Conservation (phyloP, 2,797 vertebrate genomes). For the Apogon hyalosoma region DNA sequence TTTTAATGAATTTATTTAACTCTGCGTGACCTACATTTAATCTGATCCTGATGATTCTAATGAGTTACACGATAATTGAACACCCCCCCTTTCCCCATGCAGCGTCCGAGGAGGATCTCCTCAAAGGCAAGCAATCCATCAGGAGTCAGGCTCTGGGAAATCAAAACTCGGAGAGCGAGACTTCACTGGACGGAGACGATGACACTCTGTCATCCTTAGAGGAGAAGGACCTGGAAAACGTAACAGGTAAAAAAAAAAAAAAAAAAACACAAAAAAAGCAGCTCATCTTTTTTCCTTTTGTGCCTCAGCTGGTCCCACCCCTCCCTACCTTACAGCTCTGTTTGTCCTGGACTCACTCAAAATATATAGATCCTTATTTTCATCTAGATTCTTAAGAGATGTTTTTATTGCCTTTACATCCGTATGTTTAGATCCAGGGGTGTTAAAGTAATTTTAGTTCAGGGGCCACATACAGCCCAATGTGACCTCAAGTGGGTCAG, state of each 20-base stretch:
- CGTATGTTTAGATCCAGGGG: too few relatives aligned
- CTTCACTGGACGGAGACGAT: constrained; percentile 91
- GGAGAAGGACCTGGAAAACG: constrained; percentile 96
- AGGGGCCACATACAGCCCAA: too few relatives aligned
- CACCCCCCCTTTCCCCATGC: constrained; percentile 63
- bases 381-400: background rate
- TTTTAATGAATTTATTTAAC: constrained; percentile 3
- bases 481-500: too few relatives aligned
- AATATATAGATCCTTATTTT: constrained; percentile 15
- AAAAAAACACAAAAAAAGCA: constrained; percentile 12
- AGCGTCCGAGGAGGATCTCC: constrained; percentile 93
- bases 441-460: too few relatives aligned
- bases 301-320: constrained; percentile 1
- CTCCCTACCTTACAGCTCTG: background rate
- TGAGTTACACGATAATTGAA: constrained; percentile 23
- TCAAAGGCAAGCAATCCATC: constrained; percentile 96
- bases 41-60: background rate
- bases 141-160: constrained; percentile 92
- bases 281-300: constrained; percentile 19
- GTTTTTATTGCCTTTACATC: too few relatives aligned
- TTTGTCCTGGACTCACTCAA: constrained; percentile 5
- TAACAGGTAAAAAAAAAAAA: constrained; percentile 86
- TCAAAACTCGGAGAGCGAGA: constrained; percentile 93
- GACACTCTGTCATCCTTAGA: constrained; percentile 95
- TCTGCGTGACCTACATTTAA: background rate